Percentiles rank a stretch among this genome's conserved stretches.
These are phyloP conservation scores for Cotesia typhae DNA, from an alignment of 1,140 invertebrate species.

Conservation along the genomic window DNA sequence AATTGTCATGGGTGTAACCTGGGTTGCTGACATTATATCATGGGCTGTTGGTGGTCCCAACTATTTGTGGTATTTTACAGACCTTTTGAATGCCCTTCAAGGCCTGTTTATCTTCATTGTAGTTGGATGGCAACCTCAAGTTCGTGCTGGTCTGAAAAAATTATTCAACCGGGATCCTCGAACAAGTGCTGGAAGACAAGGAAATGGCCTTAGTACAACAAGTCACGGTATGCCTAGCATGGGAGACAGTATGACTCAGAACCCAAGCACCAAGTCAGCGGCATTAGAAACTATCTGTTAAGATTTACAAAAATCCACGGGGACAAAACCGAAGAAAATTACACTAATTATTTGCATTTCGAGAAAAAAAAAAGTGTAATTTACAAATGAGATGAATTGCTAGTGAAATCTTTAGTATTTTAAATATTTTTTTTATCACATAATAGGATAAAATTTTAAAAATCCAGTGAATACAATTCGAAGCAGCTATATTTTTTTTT, in stretches of 20 bases:
- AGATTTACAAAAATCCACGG: slow-evolving; percentile 17
- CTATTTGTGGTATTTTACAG: slow-evolving; percentile 81
- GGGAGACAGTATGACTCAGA: slow-evolving; percentile 77
- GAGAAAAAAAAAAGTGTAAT: no score
- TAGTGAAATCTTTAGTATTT: no score
- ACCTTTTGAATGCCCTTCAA: slow-evolving; percentile 84
- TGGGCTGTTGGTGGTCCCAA: slow-evolving; percentile 78
- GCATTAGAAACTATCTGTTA: slow-evolving; percentile 70
- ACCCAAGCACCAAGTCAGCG: slow-evolving; percentile 72
- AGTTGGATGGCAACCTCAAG: slow-evolving; percentile 87
- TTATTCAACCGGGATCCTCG: slow-evolving; percentile 70
- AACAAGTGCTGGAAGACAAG: slow-evolving; percentile 64
- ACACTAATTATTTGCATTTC: no score
- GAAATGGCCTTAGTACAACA: slow-evolving; percentile 68
- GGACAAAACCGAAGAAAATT: no score
- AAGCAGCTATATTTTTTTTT: no score
- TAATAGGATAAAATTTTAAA: no score
- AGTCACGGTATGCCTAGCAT: slow-evolving; percentile 81
- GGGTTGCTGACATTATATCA: slow-evolving; percentile 83
- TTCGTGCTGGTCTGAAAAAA: slow-evolving; percentile 74
- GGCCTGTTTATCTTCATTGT: slow-evolving; percentile 90
- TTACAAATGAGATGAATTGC: no score
- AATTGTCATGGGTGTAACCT: slow-evolving; percentile 86
- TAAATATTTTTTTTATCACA: no score
- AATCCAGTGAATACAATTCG: no score